Base-by-base conservation (phyloP, 2,797 vertebrate species). In the Etheostoma nigrum region DNA sequence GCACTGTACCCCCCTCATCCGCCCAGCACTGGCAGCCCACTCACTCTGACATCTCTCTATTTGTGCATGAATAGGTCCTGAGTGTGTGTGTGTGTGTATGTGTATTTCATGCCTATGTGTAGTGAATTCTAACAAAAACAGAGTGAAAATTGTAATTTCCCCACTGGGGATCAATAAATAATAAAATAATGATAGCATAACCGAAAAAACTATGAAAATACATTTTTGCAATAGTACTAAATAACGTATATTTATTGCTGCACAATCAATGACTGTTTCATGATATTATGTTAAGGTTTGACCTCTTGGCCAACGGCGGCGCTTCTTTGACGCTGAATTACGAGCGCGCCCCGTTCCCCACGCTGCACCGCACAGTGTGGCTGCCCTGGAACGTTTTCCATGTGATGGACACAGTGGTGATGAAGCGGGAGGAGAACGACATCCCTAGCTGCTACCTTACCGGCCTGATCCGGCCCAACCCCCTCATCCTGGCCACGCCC, bases 321-420 rank as follows among this genome's bases (percentile, higher is more conserved):
- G 97, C 97, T 2, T 98, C 97, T 13, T 76, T 99, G 71, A 99
- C 97, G 0, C 91, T 99, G 88, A 95, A 95, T 30, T 99, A 98
- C 30, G 96, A 97, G 83, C 96, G 98, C 0, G 94, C 97, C 4
- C 98, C 98, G 0, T 99, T 98, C 92, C 96, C 97, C 67, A 95
- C 95, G 1, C 93, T 97, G 83, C 95, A 96, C 79, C 97, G 96
- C 74, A 98, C 98, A 0, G 97, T 99, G 4, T 99, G 98, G 98
- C 95, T 99, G 74, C 97, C 98, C 1, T 99, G 98, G 97, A 97
- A 96, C 63, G 96, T 99, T 19, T 99, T 98, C 84, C 97, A 99
- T 36, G 98, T 99, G 83, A 98, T 99, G 97, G 98, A 99, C 82
- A 98, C 97, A 0, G 93, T 99, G 44, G 97, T 99, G 91, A 99